These are phyloP conservation scores for Chironomus striatipennis DNA, from an alignment of 1,140 invertebrate genomes.

Conservation along the genomic window DNA sequence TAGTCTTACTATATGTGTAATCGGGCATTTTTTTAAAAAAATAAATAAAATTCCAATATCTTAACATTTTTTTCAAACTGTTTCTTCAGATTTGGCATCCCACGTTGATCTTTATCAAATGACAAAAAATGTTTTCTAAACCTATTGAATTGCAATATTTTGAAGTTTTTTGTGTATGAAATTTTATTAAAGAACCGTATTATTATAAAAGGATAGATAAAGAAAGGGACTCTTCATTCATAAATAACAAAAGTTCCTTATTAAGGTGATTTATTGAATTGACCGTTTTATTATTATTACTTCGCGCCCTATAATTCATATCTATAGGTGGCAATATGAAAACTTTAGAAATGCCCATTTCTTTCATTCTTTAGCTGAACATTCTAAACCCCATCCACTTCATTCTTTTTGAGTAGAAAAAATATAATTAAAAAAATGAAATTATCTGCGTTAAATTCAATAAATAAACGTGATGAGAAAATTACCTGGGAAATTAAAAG, in stretches of 20 bases:
- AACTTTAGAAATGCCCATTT: neutral
- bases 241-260: too few species aligned
- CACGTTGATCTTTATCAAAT: neutral
- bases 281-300: neutral
- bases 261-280: neutral
- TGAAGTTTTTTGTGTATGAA: neutral
- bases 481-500: neutral
- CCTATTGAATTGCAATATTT: neutral
- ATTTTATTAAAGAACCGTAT: too few species aligned
- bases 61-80: too few species aligned
- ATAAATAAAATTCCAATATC: too few species aligned
- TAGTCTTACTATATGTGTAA: too few species aligned
- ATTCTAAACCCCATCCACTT: neutral
- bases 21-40: too few species aligned
- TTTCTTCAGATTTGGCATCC: neutral
- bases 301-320: slow-evolving; percentile 7
- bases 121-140: too few species aligned
- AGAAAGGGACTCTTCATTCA: too few species aligned
- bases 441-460: slow-evolving; percentile 22
- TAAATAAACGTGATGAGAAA: slow-evolving; percentile 2
- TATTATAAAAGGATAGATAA: too few species aligned
- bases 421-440: slow-evolving; percentile 21
- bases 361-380: neutral
- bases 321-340: neutral
- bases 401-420: neutral